Base-by-base conservation (phyloP, 1,140 invertebrate species). In the Cylas formicarius region DNA sequence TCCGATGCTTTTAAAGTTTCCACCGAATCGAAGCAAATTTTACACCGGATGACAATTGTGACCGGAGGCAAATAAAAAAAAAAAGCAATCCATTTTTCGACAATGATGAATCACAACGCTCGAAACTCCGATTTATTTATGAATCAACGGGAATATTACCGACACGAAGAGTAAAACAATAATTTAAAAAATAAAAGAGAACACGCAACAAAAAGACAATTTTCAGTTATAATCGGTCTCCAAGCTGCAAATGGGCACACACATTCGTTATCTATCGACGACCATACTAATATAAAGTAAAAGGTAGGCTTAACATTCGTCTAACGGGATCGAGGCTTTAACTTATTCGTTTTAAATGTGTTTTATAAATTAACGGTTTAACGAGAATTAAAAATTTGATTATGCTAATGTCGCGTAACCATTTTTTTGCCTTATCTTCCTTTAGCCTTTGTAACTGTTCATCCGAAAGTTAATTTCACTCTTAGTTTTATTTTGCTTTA, bases 291-390 rank as follows among this genome's bases (percentile, higher is more conserved):
- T 37, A n/a, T 23, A 23, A 37, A 37, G 35, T 37, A 37, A 23
- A 37, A 37, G 35, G 35, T 23, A 37, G 35, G 35, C 35, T 11
- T 22, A 23, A 37, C 23, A 37, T n/a, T 37, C 18, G 19, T 4
- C 16, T 23, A 24, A 37, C 23, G 21, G 35, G 35, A n/a, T 24
- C 35, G 26, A 21, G 26, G 2, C 26, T 37, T 37, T 37, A 37
- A 37, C 16, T 37, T 37, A 37, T 37, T 37, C 35, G 26, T 37
- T 37, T 37, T 22, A 37, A 37, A 37, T 35, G 33, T 37, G 35
- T 37, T 19, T 21, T 37, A 23, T 37, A 37, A 37, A 37, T 37
- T 37, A 37, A 37, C 35, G 35, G 35, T 37, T 37, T 23, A 22
- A 37, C 26, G 5, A 37, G 18, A 22, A 16, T 18, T 35, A 19